Conservation (phyloP, 2,113 vertebrate species). For the Cacatua alba region DNA sequence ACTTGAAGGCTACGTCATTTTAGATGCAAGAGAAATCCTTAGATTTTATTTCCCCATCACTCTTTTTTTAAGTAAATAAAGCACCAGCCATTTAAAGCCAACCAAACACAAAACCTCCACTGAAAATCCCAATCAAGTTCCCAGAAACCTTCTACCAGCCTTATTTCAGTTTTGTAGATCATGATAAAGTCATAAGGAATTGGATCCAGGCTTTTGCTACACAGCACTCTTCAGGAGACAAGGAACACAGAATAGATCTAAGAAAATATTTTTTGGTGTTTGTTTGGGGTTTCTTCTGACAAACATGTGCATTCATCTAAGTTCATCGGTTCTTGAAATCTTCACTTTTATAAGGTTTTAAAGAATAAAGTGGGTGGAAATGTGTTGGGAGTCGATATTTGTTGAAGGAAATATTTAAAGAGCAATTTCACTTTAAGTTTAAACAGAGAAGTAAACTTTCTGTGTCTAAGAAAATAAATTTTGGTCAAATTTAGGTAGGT, state of each 20-base stretch:
- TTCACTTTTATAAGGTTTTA: not conserved
- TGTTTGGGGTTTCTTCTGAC: not conserved
- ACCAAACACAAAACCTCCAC: not conserved
- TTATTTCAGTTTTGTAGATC: not conserved
- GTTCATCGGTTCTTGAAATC: not conserved
- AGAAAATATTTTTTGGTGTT: not conserved
- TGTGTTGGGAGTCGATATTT: not conserved
- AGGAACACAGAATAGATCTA: not conserved
- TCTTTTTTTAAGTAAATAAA: not conserved
- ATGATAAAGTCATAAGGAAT: not conserved
- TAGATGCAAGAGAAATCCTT: not conserved
- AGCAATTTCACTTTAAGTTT: not conserved
- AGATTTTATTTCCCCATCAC: not conserved
- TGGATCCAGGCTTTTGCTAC: not conserved
- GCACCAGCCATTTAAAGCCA: not conserved
- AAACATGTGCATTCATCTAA: not conserved
- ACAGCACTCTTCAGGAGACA: not conserved
- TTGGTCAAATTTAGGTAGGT: not conserved
- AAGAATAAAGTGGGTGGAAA: accelerated
- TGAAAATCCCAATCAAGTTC: not conserved
- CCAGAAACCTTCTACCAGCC: not conserved
- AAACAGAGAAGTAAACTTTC: not conserved
- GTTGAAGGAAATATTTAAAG: not conserved
- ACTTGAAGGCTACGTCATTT: not conserved
- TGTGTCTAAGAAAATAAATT: not conserved